Conservation (phyloP, 2,888 invertebrate genomes). For the Microchrysa polita region DNA sequence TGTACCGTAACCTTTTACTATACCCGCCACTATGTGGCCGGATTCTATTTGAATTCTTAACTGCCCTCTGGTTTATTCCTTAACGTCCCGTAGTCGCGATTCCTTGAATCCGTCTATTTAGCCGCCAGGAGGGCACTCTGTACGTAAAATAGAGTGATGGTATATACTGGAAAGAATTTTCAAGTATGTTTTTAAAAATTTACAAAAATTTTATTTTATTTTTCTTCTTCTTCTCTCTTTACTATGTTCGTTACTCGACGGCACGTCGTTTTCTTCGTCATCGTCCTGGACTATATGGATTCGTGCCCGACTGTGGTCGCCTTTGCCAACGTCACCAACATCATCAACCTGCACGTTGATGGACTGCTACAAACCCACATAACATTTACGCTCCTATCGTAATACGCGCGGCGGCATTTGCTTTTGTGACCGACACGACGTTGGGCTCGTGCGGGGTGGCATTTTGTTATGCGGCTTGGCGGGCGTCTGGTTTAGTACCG, state of each 20-base stretch:
- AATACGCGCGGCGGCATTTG: neutral
- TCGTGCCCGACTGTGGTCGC: too few species aligned
- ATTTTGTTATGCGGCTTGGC: too few species aligned
- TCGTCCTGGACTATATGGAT: neutral
- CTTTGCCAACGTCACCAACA: too few species aligned
- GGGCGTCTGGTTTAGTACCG: conserved; percentile 69
- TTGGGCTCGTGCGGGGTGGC: too few species aligned
- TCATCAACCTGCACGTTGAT: neutral
- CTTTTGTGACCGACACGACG: neutral
- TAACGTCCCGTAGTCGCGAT: neutral
- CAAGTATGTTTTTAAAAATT: conserved; percentile 49
- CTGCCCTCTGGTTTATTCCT: neutral
- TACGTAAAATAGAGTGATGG: conserved; percentile 16
- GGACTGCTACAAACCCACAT: neutral
- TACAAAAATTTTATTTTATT: conserved; percentile 49
- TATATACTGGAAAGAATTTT: conserved; percentile 43
- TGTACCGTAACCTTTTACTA: conserved; percentile 14
- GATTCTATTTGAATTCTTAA: conserved; percentile 18
- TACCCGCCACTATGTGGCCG: conserved; percentile 13
- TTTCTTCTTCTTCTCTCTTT: conserved; percentile 50
- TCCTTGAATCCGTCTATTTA: conserved; percentile 3
- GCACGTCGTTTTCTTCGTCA: neutral
- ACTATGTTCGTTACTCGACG: neutral
- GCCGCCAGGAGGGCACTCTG: neutral
- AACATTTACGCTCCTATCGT: conserved; percentile 18